Evolutionary conservation across 2,797 vertebrate species (phyloP).

Genomic region (Meda fulgida): DNA sequence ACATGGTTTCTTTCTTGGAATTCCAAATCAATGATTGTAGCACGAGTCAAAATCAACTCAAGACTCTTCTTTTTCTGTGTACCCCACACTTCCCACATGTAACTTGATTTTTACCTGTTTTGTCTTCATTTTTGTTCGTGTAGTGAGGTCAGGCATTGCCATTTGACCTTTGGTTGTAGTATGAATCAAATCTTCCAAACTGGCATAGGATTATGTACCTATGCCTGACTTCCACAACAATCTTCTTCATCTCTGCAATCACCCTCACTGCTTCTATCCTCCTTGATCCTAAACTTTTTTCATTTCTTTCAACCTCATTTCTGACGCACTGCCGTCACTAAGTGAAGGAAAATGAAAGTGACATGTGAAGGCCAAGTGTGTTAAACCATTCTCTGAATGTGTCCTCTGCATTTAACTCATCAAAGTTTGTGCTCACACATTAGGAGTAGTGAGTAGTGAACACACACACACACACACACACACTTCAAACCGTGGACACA

Average conservation of each 20-base stretch:
- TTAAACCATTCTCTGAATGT: no score
- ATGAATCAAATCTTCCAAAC: not conserved
- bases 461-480: no score
- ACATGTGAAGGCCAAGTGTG: no score
- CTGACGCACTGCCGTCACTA: not conserved
- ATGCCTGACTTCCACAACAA: not conserved
- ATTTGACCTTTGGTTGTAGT: not conserved
- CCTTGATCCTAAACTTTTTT: not conserved
- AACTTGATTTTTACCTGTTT: not conserved
- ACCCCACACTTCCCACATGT: not conserved
- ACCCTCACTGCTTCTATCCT: not conserved
- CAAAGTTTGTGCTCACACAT: no score
- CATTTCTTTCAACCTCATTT: not conserved
- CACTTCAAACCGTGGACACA: no score
- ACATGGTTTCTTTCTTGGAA: not conserved
- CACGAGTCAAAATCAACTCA: not conserved
- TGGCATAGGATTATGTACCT: not conserved
- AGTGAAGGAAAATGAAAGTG: no score
- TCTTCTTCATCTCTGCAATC: not conserved
- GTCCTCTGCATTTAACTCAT: no score
- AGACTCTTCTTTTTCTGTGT: not conserved
- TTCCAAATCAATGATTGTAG: not conserved
- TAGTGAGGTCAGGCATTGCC: not conserved
- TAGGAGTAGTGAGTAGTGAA: no score
- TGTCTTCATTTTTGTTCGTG: not conserved